Evolutionary conservation across 1,140 invertebrate species (phyloP), one percentile per base, ranked within the genome.

Genomic region (Lethrus apterus): DNA sequence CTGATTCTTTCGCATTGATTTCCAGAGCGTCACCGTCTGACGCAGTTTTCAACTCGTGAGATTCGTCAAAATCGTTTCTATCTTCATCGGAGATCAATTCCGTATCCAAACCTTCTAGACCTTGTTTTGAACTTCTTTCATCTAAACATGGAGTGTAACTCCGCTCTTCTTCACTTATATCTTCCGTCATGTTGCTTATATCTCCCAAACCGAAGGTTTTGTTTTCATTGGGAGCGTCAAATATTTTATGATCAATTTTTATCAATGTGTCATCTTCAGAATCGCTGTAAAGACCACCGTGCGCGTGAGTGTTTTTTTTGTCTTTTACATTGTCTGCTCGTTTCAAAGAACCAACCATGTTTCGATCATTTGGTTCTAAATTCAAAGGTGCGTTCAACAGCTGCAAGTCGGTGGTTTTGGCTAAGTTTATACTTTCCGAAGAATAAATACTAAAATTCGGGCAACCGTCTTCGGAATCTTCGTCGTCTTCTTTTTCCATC

Each of bases 381-480:
- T 46, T 33, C 10, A 17, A 5, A n/a, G 34, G 10, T 8, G 17
- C 5, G 10, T 36, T 36, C 0, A 66, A 63, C 31, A 74, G 61
- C 44, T 67, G 58, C 57, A 76, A 54, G 59, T 73, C 66, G 2
- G 70, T 70, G 23, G 69, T 69, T 49, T 80, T 74, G 0, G 82
- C 83, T 21, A 88, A 77, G 43, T 83, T 78, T 61, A 86, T 82
- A 17, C 83, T 86, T 51, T 84, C 76, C 2, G 81, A 78, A 0
- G 85, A 88, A 65, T 89, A 89, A 43, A 89, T 84, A 3, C 81
- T 84, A 60, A 86, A 87, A 60, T 88, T 88, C 3, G 86, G 86
- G 70, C 84, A 88, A 47, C 84, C 83, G 1, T 81, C 78, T 54
- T 81, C 77, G 2, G 76, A 77, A 31, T 77, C 74, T 1, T 75